Base-by-base conservation (phyloP, 2,113 vertebrate genomes). In the Coreoperca whiteheadi region DNA sequence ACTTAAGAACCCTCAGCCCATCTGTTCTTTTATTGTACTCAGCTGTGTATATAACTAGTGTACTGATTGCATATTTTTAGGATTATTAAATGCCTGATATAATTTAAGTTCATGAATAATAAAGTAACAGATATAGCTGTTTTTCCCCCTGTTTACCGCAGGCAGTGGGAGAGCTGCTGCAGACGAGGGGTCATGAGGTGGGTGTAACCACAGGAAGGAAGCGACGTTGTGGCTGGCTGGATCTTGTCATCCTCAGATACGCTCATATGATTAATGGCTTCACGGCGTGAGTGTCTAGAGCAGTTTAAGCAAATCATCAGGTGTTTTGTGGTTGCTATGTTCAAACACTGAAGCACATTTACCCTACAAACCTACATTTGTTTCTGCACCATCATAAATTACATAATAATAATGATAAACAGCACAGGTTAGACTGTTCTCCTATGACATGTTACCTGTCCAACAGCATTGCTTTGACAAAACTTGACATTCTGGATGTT, bases 181-280 rank as follows among this genome's bases (percentile, higher is more conserved):
- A 99, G 94, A 97, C 95, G 3, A 96, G 97, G 54, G 98, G 98
- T 91, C 97, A 98, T 0, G 98, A 99, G 51, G 98, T 98, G 91
- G 98, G 98, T 6, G 98, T 99, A 65, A 99, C 98, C 82, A 99
- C 98, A 0, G 98, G 98, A 91, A 96, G 98, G 92, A 99, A 99
- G 93, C 93, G 98, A 4, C 97, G 98, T 85, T 99, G 98, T 7
- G 98, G 98, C 87, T 99, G 98, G 98, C 92, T 99, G 92, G 98
- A 99, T 94, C 95, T 99, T 74, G 94, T 99, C 92, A 99, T 97
- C 69, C 95, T 99, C 79, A 96, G 96, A 97, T 98, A 99, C 0
- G 98, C 97, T 34, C 97, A 99, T 88, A 99, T 99, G 98, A 96
- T 99, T 89, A 99, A 99, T 51, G 98, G 98, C 78, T 99, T 99